Evolutionary conservation across 2,888 invertebrate genomes (phyloP), one percentile per base, ranked within the genome.

Genomic region (Marasmarcha lunaedactyla): DNA sequence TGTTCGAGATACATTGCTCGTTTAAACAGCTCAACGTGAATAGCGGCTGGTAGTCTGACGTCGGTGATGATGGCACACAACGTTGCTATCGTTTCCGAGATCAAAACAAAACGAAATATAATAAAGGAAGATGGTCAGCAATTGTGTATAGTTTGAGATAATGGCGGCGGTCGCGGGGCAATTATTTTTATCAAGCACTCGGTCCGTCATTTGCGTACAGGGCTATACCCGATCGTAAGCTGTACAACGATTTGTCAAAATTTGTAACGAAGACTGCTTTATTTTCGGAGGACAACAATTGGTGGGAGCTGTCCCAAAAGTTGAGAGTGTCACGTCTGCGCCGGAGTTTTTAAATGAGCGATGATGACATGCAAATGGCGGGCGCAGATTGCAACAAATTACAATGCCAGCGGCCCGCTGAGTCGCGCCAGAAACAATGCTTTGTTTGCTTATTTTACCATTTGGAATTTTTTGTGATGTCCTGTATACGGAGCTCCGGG

Each of bases 81-180:
- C 39, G 41, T 30, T 35, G 35, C 39, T 9, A 5, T 5, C 3
- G 20, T 7, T 20, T 20, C 20, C 7, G 7, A 20, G 20, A 20
- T 20, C 20, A 20, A 20, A 20, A 20, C 20, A 20, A 20, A 20
- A 20, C 20, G 20, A 20, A 5, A 20, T n/a, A 20, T 20, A 20
- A 20, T 59, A 43, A 46, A 44, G 51, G 55, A 30, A 47, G 15
- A 42, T 52, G 61, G 61, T 51, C 66, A 57, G 72, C 73, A 71
- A 76, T 77, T 72, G 70, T 66, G 65, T 73, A 67, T 69, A 71
- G 73, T 73, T 65, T 54, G 63, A 57, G 64, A 63, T 70, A 72
- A 78, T 78, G 55, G 62, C 63, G 46, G 63, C 54, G 61, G 62
- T 63, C 57, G 57, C 59, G 58, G 63, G 61, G 67, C 69, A 73